phyloP scores from a whole-genome alignment of 2,888 invertebrate species.

The Muschampia plurimacula region DNA sequence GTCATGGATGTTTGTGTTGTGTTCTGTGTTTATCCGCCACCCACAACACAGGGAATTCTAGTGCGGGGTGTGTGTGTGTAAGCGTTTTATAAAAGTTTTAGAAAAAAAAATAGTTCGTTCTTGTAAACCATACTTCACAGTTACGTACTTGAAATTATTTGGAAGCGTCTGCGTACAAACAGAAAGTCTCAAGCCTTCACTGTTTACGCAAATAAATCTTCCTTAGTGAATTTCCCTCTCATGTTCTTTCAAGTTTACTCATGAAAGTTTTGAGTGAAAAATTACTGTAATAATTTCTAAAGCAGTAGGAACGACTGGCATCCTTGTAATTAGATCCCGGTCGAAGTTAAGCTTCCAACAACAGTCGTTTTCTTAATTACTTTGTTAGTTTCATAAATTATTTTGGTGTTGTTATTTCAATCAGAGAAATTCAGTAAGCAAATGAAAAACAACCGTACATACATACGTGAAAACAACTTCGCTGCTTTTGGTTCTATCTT shows the following conservation, averaged over 20 bases:
- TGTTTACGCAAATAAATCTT: conserved; percentile 56
- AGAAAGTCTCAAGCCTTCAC: neutral
- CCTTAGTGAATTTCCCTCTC: conserved; percentile 50
- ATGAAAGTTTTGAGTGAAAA: conserved; percentile 77
- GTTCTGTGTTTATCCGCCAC: too few relatives aligned
- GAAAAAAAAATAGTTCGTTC: too few relatives aligned
- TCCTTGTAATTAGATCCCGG: conserved; percentile 71
- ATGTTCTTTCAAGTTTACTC: conserved; percentile 57
- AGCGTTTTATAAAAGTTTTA: too few relatives aligned
- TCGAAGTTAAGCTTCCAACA: conserved; percentile 61
- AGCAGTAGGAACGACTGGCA: conserved; percentile 66
- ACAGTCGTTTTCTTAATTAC: conserved; percentile 63
- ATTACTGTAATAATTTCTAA: conserved; percentile 76
- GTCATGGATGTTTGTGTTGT: too few relatives aligned
- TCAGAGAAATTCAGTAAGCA: neutral
- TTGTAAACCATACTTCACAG: too few relatives aligned
- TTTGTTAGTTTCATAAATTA: conserved; percentile 63
- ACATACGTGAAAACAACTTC: neutral
- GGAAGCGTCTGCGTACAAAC: too few relatives aligned
- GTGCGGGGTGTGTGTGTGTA: too few relatives aligned
- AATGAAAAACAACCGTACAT: neutral
- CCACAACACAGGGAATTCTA: too few relatives aligned
- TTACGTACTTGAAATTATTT: too few relatives aligned
- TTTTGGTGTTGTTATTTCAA: conserved; percentile 21
- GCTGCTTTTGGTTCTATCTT: neutral